Percentiles rank a stretch among this genome's conserved stretches.
Evolutionary conservation across 2,113 vertebrate genomes (phyloP).

Genomic region (Myiagra hebetior): DNA sequence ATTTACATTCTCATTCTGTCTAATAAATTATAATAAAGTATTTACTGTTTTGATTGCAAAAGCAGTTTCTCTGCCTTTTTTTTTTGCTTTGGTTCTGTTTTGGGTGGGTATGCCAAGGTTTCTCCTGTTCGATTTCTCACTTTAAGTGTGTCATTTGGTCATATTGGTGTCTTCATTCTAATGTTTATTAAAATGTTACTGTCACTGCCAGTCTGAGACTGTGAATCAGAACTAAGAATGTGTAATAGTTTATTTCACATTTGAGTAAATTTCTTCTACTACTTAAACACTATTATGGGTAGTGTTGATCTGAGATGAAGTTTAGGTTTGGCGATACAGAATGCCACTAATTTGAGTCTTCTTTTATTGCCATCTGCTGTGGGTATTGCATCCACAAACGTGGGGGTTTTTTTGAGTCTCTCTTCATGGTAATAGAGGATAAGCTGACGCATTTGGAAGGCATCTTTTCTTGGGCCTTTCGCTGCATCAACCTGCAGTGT

Average conservation of each 20-base stretch:
- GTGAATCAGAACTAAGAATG: conserved; percentile 62
- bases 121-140: conserved; percentile 61
- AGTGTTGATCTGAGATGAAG: conserved; percentile 55
- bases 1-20: conserved; percentile 58
- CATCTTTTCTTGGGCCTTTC: background rate
- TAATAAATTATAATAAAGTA: conserved; percentile 62
- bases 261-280: conserved; percentile 55
- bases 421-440: background rate
- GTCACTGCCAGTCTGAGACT: conserved; percentile 59
- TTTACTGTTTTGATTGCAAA: conserved; percentile 54
- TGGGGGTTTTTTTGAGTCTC: background rate
- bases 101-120: conserved; percentile 53
- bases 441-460: conserved; percentile 1
- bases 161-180: conserved; percentile 62
- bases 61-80: conserved; percentile 48
- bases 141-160: conserved; percentile 65
- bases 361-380: conserved; percentile 49
- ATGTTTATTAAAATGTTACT: conserved; percentile 68
- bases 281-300: conserved; percentile 51
- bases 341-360: conserved; percentile 52
- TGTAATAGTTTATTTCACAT: conserved; percentile 70
- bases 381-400: conserved; percentile 20
- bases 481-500: background rate
- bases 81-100: conserved; percentile 56
- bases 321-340: conserved; percentile 49